Percentiles rank a stretch among this genome's conserved stretches.
These are phyloP conservation scores for Echinarachnius parma DNA, from an alignment of 53 echinoderm and acorn worm species.

Conservation along the genomic window DNA sequence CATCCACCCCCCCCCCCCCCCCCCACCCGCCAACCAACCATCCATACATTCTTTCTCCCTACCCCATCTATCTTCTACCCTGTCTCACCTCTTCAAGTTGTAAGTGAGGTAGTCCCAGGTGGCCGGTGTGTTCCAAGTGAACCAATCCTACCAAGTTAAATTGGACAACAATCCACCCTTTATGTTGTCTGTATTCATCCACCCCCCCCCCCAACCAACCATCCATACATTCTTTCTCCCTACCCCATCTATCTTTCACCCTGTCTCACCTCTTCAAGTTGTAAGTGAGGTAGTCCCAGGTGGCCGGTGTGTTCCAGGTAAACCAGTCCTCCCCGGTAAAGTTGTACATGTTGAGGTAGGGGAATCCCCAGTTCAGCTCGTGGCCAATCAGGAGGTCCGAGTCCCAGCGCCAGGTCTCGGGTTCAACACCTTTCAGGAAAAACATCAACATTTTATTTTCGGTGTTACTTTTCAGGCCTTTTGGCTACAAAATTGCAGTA, in stretches of 20 bases:
- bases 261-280: conserved; percentile 43
- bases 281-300: conserved; percentile 93
- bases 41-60: not conserved
- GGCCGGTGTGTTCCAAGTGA: no score
- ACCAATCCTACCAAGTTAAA: conserved; percentile 84
- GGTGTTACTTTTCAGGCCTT: no score
- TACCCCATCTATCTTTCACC: not conserved
- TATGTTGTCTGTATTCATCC: not conserved
- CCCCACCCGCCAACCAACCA: not conserved
- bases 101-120: no score
- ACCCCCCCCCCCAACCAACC: not conserved
- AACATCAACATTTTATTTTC: no score
- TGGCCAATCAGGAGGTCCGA: conserved; percentile 75
- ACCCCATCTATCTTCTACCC: not conserved
- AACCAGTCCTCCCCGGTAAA: conserved; percentile 87
- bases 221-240: not conserved
- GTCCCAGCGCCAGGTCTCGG: conserved; percentile 49
- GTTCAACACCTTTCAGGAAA: conserved; percentile 61
- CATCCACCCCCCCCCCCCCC: not conserved
- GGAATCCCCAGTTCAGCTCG: conserved; percentile 94
- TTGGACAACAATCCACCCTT: conserved; percentile 4
- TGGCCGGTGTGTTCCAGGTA: conserved; percentile 81
- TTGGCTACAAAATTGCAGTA: no score
- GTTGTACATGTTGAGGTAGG: conserved; percentile 75
- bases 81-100: no score